phyloP scores from a whole-genome alignment of 2,113 vertebrate genomes.

The Pterocles burchelli region DNA sequence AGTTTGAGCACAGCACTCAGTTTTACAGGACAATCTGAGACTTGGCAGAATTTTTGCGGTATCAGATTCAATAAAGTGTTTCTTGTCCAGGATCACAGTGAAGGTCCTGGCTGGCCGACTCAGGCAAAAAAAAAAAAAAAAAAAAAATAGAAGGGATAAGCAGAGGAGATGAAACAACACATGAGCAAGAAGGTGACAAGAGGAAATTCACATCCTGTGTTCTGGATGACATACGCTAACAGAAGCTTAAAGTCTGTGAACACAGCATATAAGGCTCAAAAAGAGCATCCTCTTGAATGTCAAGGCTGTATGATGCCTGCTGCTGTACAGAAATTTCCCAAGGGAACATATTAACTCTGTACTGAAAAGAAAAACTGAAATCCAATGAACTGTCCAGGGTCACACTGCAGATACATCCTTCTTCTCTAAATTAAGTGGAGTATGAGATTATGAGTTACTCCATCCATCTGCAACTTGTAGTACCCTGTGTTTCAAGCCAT shows the following conservation, averaged over 20 bases:
- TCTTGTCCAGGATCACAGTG: background rate
- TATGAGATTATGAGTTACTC: background rate
- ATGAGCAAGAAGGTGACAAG: background rate
- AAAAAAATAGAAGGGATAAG: background rate
- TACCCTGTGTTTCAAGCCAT: background rate
- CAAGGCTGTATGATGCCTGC: background rate
- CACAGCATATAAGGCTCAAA: background rate
- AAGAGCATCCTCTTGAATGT: background rate
- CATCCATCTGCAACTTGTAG: background rate
- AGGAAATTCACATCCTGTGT: background rate
- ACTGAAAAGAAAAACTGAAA: background rate
- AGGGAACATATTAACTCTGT: background rate
- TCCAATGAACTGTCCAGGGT: background rate
- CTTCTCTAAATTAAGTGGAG: conserved; percentile 16
- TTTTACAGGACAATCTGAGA: background rate
- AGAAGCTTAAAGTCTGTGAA: background rate
- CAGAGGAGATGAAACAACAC: background rate
- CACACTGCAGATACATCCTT: background rate
- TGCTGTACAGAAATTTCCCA: background rate
- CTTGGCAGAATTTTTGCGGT: background rate
- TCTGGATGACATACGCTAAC: background rate
- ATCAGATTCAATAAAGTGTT: background rate
- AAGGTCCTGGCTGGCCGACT: background rate
- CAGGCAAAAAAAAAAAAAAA: background rate
- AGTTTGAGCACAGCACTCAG: background rate